phyloP scores from a whole-genome alignment of 1,140 invertebrate species.

The Octopus sinensis region DNA sequence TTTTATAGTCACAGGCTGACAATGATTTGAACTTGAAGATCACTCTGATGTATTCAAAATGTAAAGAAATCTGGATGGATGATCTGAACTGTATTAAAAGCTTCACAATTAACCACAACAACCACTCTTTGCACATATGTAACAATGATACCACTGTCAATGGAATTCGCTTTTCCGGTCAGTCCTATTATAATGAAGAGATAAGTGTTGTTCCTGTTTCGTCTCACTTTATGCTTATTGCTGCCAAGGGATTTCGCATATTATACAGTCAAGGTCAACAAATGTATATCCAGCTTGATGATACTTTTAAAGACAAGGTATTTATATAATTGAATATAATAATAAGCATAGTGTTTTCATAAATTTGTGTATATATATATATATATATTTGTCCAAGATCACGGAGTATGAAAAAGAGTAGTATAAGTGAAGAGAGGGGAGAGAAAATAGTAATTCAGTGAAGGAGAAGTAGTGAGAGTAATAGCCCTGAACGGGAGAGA shows the following conservation, averaged over 20 bases:
- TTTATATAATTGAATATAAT: not conserved
- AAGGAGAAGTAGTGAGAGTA: no score
- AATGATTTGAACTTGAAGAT: not conserved
- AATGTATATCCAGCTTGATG: not conserved
- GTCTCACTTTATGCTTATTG: not conserved
- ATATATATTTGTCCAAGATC: not conserved
- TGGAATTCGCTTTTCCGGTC: not conserved
- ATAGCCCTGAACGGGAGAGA: no score
- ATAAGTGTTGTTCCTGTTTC: not conserved
- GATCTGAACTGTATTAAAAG: constrained; percentile 6
- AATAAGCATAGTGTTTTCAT: not conserved
- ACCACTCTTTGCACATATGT: not conserved
- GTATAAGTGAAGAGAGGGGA: not conserved
- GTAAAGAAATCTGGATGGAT: not conserved
- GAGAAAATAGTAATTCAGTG: no score
- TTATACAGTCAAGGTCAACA: not conserved
- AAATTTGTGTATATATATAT: not conserved
- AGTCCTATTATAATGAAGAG: not conserved
- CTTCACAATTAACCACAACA: not conserved
- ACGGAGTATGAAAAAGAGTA: not conserved
- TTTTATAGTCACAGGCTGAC: not conserved
- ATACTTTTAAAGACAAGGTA: not conserved
- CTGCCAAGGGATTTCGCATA: not conserved
- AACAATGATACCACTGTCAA: not conserved
- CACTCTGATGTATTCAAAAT: not conserved